These are phyloP conservation scores for Clamator glandarius DNA, from an alignment of 2,797 vertebrate genomes.

Conservation along the genomic window DNA sequence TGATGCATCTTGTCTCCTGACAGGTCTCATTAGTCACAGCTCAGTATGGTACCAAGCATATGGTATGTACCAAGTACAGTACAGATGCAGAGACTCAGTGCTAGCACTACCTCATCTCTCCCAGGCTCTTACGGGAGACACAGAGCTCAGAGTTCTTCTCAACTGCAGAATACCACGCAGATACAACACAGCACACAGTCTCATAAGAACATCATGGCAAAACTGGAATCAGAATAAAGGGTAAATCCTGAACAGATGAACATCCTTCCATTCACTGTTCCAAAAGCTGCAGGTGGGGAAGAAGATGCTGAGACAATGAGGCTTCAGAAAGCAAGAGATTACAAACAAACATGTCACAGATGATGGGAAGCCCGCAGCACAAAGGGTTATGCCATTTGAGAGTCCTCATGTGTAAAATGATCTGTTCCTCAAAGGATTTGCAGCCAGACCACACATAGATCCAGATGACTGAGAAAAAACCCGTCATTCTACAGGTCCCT, in stretches of 20 bases:
- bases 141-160: background rate
- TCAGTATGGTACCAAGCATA: no score
- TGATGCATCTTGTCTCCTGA: no score
- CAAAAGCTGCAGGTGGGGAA: background rate
- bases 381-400: background rate
- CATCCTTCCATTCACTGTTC: background rate
- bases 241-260: background rate
- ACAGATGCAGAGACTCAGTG: background rate
- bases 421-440: background rate
- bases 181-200: background rate
- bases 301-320: background rate
- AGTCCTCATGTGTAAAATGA: background rate
- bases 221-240: background rate
- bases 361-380: background rate
- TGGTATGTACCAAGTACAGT: no score
- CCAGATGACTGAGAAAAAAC: background rate
- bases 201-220: background rate
- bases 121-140: background rate
- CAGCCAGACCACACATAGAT: background rate
- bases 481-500: constrained; percentile 8
- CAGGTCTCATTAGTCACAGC: no score
- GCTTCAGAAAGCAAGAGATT: background rate
- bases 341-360: background rate
- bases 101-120: background rate
- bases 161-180: background rate